Evolutionary conservation across 1,140 invertebrate genomes (phyloP).

Genomic region (Euwallacea fornicatus): DNA sequence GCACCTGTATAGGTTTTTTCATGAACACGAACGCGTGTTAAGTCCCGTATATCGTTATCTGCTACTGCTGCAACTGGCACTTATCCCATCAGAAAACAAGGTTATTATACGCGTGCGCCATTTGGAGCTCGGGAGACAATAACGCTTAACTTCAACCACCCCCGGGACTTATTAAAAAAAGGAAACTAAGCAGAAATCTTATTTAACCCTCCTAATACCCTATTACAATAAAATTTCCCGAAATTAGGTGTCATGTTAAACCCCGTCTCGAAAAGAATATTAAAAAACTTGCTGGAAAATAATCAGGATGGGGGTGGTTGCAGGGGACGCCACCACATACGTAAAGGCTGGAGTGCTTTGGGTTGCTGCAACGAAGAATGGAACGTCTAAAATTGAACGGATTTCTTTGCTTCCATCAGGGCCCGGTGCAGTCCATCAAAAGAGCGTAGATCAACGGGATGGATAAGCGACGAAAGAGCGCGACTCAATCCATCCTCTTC

Average conservation of each 20-base stretch:
- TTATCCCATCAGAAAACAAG: too few relatives aligned
- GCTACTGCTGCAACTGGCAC: too few relatives aligned
- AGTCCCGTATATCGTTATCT: too few relatives aligned
- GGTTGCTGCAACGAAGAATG: not conserved
- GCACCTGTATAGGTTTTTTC: too few relatives aligned
- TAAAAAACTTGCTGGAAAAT: slow-evolving; percentile 34
- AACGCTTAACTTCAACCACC: slow-evolving; percentile 12
- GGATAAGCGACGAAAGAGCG: not conserved
- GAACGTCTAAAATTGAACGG: not conserved
- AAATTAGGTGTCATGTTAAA: slow-evolving; percentile 37
- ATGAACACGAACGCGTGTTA: too few relatives aligned
- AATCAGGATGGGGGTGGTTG: slow-evolving; percentile 17
- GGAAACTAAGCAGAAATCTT: slow-evolving; percentile 34
- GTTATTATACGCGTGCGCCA: too few relatives aligned
- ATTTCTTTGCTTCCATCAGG: not conserved
- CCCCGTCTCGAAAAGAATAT: slow-evolving; percentile 30
- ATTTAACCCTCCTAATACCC: slow-evolving; percentile 33
- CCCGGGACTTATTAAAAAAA: slow-evolving; percentile 22
- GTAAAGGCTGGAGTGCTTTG: not conserved
- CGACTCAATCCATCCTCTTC: not conserved
- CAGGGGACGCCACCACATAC: not conserved
- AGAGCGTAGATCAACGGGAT: not conserved
- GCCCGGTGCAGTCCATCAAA: not conserved
- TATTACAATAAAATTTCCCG: slow-evolving; percentile 38
- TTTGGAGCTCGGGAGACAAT: not conserved